Conservation (phyloP, 30 jellyfish, hydroid and myxozoan genomes). For the Mastigias papua region DNA sequence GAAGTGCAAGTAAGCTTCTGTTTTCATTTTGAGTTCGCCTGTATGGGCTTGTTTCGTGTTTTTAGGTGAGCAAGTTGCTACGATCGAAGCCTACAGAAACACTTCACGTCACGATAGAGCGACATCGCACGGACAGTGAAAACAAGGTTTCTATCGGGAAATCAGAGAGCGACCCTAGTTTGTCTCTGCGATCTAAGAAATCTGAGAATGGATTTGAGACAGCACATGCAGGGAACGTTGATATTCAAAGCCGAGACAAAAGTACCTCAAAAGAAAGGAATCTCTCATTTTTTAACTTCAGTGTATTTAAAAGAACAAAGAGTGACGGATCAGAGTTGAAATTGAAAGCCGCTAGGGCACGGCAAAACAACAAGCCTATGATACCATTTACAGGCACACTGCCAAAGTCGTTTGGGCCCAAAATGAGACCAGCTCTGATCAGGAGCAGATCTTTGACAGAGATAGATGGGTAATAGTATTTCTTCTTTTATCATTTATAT, state of each 20-base stretch:
- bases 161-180: conserved; percentile 10
- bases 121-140: conserved; percentile 29
- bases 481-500: not conserved
- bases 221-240: conserved; percentile 1
- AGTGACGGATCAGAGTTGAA: conserved; percentile 77
- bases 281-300: conserved; percentile 84
- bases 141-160: not conserved
- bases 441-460: conserved; percentile 66
- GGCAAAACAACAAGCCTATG: conserved; percentile 43
- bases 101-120: conserved; percentile 67
- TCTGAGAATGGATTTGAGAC: not conserved
- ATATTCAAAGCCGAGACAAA: conserved; percentile 2
- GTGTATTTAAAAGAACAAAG: conserved; percentile 77
- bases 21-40: not conserved
- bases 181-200: conserved; percentile 14
- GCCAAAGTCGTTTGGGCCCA: conserved; percentile 8
- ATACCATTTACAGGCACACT: conserved; percentile 11
- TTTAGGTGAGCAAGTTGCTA: conserved; percentile 64
- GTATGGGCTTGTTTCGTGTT: not conserved
- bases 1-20: too few species aligned
- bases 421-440: not conserved
- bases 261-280: conserved; percentile 46
- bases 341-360: conserved; percentile 36
- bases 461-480: conserved; percentile 18
- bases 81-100: conserved; percentile 63